Evolutionary conservation across 2,797 vertebrate species (phyloP).

Genomic region (Sternotherus odoratus): DNA sequence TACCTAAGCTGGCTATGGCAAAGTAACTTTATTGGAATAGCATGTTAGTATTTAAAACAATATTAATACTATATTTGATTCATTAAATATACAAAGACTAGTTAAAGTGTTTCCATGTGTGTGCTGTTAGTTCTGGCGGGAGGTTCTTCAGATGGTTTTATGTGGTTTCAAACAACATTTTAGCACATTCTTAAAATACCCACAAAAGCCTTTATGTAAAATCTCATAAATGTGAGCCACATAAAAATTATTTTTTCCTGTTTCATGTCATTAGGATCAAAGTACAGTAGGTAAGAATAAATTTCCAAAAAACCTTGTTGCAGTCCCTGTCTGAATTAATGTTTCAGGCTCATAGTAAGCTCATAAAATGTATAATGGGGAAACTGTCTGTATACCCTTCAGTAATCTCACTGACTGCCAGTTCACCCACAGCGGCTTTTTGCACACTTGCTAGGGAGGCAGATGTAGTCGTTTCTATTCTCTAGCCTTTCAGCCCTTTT

Average conservation of each 20-base stretch:
- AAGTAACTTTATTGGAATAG: conserved; percentile 70
- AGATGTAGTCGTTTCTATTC: background rate
- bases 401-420: background rate
- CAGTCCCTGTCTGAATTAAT: conserved; percentile 71
- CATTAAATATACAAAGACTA: conserved; percentile 79
- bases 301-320: conserved; percentile 68
- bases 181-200: conserved; percentile 87
- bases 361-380: conserved; percentile 55
- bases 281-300: conserved; percentile 79
- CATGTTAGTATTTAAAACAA: conserved; percentile 79
- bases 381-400: conserved; percentile 1
- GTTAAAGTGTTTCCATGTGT: conserved; percentile 81
- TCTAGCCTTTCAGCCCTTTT: background rate
- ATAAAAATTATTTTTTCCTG: conserved; percentile 77
- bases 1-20: conserved; percentile 15
- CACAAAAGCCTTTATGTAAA: conserved; percentile 86
- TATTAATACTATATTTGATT: conserved; percentile 80
- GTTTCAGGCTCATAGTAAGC: conserved; percentile 51
- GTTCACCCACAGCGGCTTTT: background rate
- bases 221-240: conserved; percentile 82
- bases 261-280: conserved; percentile 81
- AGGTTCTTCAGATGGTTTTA: conserved; percentile 70
- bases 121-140: conserved; percentile 80
- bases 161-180: conserved; percentile 84
- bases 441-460: background rate